These are phyloP conservation scores for Cydia strobilella DNA, from an alignment of 1,140 invertebrate genomes.

Conservation along the genomic window DNA sequence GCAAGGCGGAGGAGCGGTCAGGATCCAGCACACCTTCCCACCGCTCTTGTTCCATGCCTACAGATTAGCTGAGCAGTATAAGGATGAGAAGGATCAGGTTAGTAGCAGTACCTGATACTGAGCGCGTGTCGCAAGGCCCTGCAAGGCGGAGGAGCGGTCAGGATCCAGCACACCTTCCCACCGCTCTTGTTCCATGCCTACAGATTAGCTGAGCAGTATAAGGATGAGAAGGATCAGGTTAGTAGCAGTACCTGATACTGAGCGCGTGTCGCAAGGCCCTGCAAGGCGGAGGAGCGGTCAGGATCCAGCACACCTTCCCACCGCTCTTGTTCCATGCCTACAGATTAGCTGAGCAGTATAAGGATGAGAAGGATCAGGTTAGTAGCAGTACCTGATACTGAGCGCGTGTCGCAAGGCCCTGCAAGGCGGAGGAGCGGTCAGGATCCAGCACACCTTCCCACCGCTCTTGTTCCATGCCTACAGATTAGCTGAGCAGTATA, in stretches of 20 bases:
- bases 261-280: constrained; percentile 95
- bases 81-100: constrained; percentile 87
- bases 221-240: constrained; percentile 87
- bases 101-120: constrained; percentile 93
- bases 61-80: constrained; percentile 92
- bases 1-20: constrained; percentile 90
- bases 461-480: constrained; percentile 98
- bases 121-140: constrained; percentile 95
- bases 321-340: constrained; percentile 98
- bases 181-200: constrained; percentile 98
- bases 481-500: constrained; percentile 92
- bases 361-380: constrained; percentile 87
- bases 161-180: constrained; percentile 96
- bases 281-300: constrained; percentile 90
- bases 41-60: constrained; percentile 98
- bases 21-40: constrained; percentile 96
- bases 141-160: constrained; percentile 90
- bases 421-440: constrained; percentile 90
- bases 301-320: constrained; percentile 96
- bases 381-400: constrained; percentile 93
- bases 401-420: constrained; percentile 95
- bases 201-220: constrained; percentile 92
- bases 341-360: constrained; percentile 92
- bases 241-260: constrained; percentile 93
- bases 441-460: constrained; percentile 96